Evolutionary conservation across 2,113 vertebrate genomes (phyloP).

Genomic region (Pelmatolapia mariae): DNA sequence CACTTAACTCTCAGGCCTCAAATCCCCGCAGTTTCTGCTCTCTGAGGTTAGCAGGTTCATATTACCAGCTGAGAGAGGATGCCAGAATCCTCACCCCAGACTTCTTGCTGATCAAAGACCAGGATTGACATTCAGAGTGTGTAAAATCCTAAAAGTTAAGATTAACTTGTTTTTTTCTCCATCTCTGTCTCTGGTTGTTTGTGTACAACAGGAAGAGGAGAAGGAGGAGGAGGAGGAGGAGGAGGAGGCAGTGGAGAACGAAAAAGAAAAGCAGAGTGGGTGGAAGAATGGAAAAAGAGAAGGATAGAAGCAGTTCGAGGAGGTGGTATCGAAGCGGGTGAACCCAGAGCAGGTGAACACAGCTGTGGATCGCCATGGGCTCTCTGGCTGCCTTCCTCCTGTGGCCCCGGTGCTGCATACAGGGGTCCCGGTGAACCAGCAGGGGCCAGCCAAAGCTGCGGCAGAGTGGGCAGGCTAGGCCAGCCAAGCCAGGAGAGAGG

Average conservation of each 20-base stretch:
- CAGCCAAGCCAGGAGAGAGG: slow-evolving; percentile 68
- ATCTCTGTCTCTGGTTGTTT: slow-evolving; percentile 64
- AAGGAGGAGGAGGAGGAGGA: slow-evolving; percentile 25
- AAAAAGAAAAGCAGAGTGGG: slow-evolving; percentile 57
- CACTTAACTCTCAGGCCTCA: slow-evolving; percentile 68
- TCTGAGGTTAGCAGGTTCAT: slow-evolving; percentile 70
- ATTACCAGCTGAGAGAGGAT: slow-evolving; percentile 60
- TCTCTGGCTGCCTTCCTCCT: slow-evolving; percentile 65
- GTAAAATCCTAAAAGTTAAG: slow-evolving; percentile 66
- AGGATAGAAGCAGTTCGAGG: slow-evolving; percentile 54
- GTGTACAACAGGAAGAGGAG: slow-evolving; percentile 58
- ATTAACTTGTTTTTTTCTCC: slow-evolving; percentile 67
- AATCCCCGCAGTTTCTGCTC: slow-evolving; percentile 56
- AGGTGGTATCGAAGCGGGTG: slow-evolving; percentile 63
- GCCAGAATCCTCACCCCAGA: slow-evolving; percentile 67
- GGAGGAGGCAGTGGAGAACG: slow-evolving; percentile 51
- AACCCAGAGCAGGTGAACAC: slow-evolving; percentile 75
- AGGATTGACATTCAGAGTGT: slow-evolving; percentile 63
- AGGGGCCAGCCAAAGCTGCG: slow-evolving; percentile 63
- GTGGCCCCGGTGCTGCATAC: slow-evolving; percentile 52
- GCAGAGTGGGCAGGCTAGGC: slow-evolving; percentile 67
- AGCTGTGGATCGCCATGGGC: slow-evolving; percentile 76
- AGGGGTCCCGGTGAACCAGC: slow-evolving; percentile 60
- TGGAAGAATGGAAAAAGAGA: slow-evolving; percentile 60
- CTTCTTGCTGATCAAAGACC: slow-evolving; percentile 65